Evolutionary conservation across 2,888 invertebrate species (phyloP), one percentile per base, ranked within the genome.

Genomic region (Listrodromus nycthemerus): DNA sequence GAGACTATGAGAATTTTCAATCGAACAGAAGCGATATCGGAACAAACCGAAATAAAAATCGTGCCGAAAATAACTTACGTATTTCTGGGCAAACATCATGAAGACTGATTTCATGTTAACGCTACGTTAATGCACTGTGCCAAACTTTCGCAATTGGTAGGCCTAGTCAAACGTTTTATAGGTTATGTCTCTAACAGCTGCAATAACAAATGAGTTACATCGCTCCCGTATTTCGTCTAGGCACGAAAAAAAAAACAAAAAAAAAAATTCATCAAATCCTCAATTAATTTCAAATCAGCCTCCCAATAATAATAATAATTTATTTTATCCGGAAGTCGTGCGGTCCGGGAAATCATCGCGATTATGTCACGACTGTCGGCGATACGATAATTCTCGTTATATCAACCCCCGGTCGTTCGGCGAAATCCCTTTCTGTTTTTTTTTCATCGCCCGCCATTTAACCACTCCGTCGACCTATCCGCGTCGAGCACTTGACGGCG

Each of bases 331-430:
- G 66, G 75, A 30, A 69, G 71, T 70, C 45, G 41, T 41, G 61
- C 27, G 63, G 65, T 74, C 74, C 55, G 58, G n/a, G 27, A 50
- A 5, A 52, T 79, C 74, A 80, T 80, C 83, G 55, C 71, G 80
- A 76, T 83, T 83, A 83, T 83, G 79, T 83, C 83, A 83, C 83
- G 33, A 75, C 55, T 21, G 48, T 45, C 37, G 66, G 63, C 55
- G 76, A 58, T 30, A 70, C 37, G 75, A 75, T 74, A 76, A 83
- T 61, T 27, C 52, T 67, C 13, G 33, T 70, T 81, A 74, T 80
- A 66, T 70, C 69, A 37, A 77, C 48, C 21, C 13, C 48, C 67
- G 19, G n/a, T 37, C 58, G 67, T 67, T 37, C 48, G 48, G 13
- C 2, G 55, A 58, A 77, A 77, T 30, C 66, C 58, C 45, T 67